phyloP scores from a whole-genome alignment of 2,113 vertebrate species.

The Craseonycteris thonglongyai region DNA sequence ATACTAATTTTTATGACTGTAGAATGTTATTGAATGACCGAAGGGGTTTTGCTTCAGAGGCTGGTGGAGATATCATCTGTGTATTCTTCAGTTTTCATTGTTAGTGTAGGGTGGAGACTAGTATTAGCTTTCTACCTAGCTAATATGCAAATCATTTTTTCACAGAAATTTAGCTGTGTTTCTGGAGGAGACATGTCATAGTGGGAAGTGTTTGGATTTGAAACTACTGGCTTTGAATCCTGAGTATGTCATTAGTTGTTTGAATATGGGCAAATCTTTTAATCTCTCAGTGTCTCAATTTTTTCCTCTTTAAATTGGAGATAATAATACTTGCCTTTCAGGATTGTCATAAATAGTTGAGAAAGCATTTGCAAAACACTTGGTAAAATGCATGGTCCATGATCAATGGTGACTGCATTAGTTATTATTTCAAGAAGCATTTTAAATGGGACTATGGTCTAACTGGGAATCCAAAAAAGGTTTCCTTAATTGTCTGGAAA shows the following conservation, averaged over 20 bases:
- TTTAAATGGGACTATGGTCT: not conserved
- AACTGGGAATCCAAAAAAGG: not conserved
- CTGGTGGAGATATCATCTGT: not conserved
- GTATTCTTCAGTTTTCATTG: not conserved
- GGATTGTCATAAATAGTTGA: constrained; percentile 8
- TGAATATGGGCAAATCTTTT: constrained; percentile 10
- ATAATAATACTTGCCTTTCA: not conserved
- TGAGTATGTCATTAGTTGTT: not conserved
- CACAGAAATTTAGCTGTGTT: not conserved
- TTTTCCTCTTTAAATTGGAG: not conserved
- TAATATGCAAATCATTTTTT: not conserved
- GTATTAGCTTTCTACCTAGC: not conserved
- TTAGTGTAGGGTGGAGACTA: not conserved
- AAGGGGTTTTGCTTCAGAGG: not conserved
- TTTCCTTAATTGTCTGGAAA: constrained; percentile 36
- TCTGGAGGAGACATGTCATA: not conserved
- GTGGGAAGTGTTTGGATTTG: not conserved
- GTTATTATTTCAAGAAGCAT: constrained; percentile 12
- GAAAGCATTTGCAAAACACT: not conserved
- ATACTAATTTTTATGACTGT: constrained; percentile 47
- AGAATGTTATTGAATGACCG: not conserved
- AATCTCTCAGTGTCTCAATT: not conserved
- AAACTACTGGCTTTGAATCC: not conserved
- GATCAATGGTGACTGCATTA: not conserved
- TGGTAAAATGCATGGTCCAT: not conserved